phyloP scores from a whole-genome alignment of 2,113 vertebrate genomes.

The Prunella fulvescens region DNA sequence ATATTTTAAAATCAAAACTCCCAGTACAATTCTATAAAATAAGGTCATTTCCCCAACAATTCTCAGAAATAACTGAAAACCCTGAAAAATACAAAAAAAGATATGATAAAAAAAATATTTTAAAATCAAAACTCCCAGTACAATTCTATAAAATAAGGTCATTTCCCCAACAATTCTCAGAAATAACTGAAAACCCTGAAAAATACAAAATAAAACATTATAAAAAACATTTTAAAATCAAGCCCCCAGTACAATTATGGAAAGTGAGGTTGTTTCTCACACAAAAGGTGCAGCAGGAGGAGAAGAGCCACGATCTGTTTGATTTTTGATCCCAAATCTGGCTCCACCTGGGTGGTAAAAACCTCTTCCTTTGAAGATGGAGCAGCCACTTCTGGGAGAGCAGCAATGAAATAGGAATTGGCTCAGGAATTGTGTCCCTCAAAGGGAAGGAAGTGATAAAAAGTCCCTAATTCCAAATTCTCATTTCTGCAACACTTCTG shows the following conservation, averaged over 20 bases:
- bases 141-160: too few relatives aligned
- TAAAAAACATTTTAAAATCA: too few relatives aligned
- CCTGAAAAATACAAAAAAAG: too few relatives aligned
- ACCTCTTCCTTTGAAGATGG: background rate
- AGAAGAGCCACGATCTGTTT: background rate
- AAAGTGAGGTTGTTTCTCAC: background rate
- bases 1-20: too few relatives aligned
- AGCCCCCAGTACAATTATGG: background rate
- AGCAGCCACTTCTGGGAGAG: background rate
- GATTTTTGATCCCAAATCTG: background rate
- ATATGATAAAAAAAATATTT: too few relatives aligned
- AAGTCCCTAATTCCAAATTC: background rate
- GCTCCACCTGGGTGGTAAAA: background rate
- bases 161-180: too few relatives aligned
- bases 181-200: background rate
- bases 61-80: too few relatives aligned
- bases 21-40: too few relatives aligned
- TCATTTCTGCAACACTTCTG: fast-evolving
- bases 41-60: too few relatives aligned
- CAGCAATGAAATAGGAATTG: background rate
- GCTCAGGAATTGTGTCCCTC: background rate
- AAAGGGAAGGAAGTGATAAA: background rate
- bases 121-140: too few relatives aligned
- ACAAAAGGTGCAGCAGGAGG: background rate
- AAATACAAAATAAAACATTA: background rate